Evolutionary conservation across 2,888 invertebrate species (phyloP).

Genomic region (Amiota minor): DNA sequence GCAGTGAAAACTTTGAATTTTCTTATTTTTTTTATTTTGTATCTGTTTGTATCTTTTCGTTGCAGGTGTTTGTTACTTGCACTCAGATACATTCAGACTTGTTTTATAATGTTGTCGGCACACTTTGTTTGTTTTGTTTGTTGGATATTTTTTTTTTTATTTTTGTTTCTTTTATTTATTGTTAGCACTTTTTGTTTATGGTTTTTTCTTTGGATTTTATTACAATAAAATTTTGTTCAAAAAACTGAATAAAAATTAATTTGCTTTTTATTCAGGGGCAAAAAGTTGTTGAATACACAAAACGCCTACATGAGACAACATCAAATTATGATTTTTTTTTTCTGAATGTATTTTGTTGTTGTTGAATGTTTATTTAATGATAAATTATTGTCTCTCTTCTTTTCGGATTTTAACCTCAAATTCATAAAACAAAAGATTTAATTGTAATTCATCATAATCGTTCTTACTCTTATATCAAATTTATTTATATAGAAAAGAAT

Average conservation of each 20-base stretch:
- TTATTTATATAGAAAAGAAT: too few relatives aligned
- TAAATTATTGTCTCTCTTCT: too few relatives aligned
- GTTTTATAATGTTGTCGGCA: background rate
- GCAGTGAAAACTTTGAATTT: background rate
- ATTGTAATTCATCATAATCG: too few relatives aligned
- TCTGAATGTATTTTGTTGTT: too few relatives aligned
- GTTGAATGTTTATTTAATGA: too few relatives aligned
- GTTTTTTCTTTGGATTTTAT: background rate
- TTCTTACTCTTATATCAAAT: too few relatives aligned
- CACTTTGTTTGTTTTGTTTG: background rate
- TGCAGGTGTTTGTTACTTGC: background rate
- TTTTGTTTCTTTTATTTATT: background rate
- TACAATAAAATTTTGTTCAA: background rate
- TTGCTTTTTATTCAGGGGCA: slow-evolving; percentile 7
- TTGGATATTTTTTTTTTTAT: background rate
- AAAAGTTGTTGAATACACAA: background rate
- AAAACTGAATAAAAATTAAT: background rate
- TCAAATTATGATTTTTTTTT: too few relatives aligned
- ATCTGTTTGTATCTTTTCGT: background rate
- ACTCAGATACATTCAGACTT: background rate
- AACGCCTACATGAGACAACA: too few relatives aligned
- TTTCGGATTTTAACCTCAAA: too few relatives aligned
- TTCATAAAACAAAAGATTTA: too few relatives aligned
- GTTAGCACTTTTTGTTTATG: background rate
- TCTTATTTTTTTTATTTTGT: background rate